Conservation (phyloP, 2,113 vertebrate species). For the Donacobius atricapilla region DNA sequence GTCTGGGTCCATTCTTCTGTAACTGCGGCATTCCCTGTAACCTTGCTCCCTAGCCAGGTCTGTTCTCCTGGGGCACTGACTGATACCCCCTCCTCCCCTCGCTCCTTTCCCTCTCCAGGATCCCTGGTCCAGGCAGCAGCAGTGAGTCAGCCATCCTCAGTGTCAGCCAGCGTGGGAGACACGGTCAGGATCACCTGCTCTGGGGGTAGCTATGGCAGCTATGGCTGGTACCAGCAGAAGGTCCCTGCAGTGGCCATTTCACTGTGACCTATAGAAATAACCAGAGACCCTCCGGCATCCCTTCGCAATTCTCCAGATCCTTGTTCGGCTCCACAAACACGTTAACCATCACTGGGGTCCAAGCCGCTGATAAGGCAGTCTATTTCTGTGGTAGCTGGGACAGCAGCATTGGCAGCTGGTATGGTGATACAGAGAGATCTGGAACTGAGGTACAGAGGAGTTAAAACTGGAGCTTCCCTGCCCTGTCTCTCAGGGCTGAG, state of each 20-base stretch:
- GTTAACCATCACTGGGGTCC: neutral
- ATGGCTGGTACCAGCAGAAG: neutral
- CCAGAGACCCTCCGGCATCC: neutral
- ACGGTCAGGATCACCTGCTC: neutral
- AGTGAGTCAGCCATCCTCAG: rapidly evolving
- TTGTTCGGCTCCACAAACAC: rapidly evolving
- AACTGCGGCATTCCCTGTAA: neutral
- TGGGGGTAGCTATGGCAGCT: rapidly evolving
- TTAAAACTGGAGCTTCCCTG: neutral
- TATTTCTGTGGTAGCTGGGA: neutral
- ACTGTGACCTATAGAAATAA: neutral
- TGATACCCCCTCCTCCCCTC: neutral
- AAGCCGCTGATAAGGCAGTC: neutral
- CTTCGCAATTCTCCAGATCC: neutral
- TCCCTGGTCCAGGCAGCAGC: neutral
- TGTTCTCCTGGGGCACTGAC: neutral
- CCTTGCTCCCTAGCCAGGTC: neutral
- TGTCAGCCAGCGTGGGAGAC: rapidly evolving
- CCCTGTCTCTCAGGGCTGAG: neutral
- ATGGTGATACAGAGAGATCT: neutral
- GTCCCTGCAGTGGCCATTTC: neutral
- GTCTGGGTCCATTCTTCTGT: too few species aligned
- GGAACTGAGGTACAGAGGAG: neutral
- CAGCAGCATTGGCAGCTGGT: neutral
- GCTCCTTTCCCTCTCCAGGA: neutral